phyloP scores from a whole-genome alignment of 2,797 vertebrate species.

The Rhyacichthys aspro region DNA sequence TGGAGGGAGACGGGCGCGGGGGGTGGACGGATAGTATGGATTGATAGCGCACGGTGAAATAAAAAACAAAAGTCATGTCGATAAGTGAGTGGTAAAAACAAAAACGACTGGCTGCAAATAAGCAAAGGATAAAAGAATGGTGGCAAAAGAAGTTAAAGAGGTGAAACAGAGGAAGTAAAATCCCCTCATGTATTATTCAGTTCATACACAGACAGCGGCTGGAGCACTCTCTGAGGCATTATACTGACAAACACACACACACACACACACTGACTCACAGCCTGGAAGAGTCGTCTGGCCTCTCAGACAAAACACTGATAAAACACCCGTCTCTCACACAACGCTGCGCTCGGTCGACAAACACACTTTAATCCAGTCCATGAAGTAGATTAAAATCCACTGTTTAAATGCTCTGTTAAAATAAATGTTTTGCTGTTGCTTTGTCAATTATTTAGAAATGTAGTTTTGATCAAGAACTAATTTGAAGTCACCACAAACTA shows the following conservation, averaged over 20 bases:
- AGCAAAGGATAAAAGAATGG: constrained; percentile 14
- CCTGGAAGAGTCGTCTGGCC: constrained; percentile 45
- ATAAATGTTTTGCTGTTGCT: no score
- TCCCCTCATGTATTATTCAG: constrained; percentile 73
- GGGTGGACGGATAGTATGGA: constrained; percentile 34
- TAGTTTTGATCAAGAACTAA: no score
- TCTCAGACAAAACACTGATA: constrained; percentile 61
- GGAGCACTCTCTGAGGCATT: constrained; percentile 49
- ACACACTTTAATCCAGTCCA: constrained; percentile 24
- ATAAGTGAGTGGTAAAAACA: constrained; percentile 50
- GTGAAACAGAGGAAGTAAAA: constrained; percentile 31
- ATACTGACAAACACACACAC: constrained; percentile 27
- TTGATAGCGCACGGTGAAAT: constrained; percentile 51
- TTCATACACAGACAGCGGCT: constrained; percentile 57
- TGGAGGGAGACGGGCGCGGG: constrained; percentile 22
- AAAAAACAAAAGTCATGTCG: constrained; percentile 57
- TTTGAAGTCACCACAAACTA: no score
- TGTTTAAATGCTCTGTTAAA: constrained; percentile 33
- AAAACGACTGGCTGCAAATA: constrained; percentile 35
- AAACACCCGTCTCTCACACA: constrained; percentile 43
- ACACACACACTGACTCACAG: constrained; percentile 16
- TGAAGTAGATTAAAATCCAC: constrained; percentile 1
- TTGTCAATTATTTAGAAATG: no score
- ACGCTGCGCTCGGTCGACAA: constrained; percentile 19
- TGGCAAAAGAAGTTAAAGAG: constrained; percentile 25